Evolutionary conservation across 2,888 invertebrate species (phyloP).

Genomic region (Acanthosepion pharaonis): DNA sequence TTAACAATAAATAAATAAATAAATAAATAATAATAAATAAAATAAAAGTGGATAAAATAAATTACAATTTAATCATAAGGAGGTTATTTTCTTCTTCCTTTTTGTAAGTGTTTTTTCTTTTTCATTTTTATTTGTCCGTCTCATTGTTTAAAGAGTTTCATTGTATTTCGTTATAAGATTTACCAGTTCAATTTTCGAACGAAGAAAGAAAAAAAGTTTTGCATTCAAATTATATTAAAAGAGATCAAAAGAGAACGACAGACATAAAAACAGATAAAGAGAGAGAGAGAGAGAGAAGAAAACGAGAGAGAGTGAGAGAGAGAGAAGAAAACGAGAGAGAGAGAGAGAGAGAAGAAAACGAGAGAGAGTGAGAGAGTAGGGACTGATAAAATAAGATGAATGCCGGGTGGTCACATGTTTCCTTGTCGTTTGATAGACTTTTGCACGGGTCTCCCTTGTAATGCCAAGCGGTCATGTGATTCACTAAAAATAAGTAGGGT

Average conservation of each 20-base stretch:
- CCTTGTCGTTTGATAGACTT: neutral
- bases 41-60: neutral
- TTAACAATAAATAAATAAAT: no score
- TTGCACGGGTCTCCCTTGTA: neutral
- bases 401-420: neutral
- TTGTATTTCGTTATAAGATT: neutral
- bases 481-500: neutral
- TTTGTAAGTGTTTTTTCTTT: neutral
- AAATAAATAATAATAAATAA: no score
- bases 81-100: neutral
- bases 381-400: neutral
- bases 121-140: neutral
- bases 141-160: neutral
- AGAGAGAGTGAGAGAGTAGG: neutral
- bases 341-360: no score
- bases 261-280: neutral
- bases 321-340: neutral
- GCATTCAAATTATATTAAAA: neutral
- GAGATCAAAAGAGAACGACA: neutral
- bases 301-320: no score
- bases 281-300: no score
- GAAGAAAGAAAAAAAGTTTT: neutral
- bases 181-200: neutral
- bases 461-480: slow-evolving; percentile 33
- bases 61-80: slow-evolving; percentile 15